These are phyloP conservation scores for Sepioteuthis lessoniana DNA, from an alignment of 2,888 invertebrate genomes.

Conservation along the genomic window DNA sequence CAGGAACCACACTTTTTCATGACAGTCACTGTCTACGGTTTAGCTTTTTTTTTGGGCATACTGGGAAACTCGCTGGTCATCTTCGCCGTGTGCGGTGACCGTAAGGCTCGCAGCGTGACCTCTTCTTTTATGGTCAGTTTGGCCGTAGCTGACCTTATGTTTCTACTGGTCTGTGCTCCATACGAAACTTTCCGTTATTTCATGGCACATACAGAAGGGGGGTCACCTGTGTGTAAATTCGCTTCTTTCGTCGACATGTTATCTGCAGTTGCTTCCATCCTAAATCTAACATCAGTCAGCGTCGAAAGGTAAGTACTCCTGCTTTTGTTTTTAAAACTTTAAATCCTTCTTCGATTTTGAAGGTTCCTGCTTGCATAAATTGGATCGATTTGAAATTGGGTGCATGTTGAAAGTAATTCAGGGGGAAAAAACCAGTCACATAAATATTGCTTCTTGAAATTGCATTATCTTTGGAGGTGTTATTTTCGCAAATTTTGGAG, in stretches of 20 bases:
- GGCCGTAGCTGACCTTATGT: constrained; percentile 75
- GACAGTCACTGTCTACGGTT: constrained; percentile 60
- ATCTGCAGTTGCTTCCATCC: constrained; percentile 76
- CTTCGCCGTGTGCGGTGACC: constrained; percentile 74
- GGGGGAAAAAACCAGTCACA: too few species aligned
- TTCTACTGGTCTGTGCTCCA: constrained; percentile 76
- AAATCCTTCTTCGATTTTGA: neutral
- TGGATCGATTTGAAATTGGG: neutral
- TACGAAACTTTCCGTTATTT: constrained; percentile 76
- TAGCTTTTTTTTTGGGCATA: constrained; percentile 75
- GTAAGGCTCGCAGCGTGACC: constrained; percentile 70
- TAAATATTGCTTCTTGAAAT: too few species aligned
- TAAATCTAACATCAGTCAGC: constrained; percentile 77
- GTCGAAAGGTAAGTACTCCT: constrained; percentile 76
- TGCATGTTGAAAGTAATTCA: neutral
- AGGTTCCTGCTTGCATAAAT: neutral
- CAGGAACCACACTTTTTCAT: constrained; percentile 60
- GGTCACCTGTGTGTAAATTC: constrained; percentile 75
- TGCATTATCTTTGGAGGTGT: too few species aligned
- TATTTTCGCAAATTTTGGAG: too few species aligned
- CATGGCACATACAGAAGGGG: constrained; percentile 74
- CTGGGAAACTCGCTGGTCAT: constrained; percentile 76
- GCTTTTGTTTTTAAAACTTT: neutral
- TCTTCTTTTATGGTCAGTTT: constrained; percentile 68
- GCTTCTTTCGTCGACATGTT: constrained; percentile 76